phyloP scores from a whole-genome alignment of 2,113 vertebrate genomes.

The Forbesichthys agassizii region DNA sequence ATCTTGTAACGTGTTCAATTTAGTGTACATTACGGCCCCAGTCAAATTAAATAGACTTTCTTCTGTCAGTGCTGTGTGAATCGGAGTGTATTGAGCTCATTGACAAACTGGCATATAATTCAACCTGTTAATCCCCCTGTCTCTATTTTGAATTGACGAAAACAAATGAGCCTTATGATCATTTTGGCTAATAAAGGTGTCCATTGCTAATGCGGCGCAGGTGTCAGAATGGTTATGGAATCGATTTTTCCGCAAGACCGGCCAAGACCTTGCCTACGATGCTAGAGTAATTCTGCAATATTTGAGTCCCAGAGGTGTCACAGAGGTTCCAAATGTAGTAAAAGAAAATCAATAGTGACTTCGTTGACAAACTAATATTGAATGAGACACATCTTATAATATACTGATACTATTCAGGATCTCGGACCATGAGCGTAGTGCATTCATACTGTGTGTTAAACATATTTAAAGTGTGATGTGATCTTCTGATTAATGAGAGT shows the following conservation, averaged over 20 bases:
- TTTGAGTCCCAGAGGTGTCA: neutral
- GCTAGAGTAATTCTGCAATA: conserved; percentile 2
- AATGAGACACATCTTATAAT: too few relatives aligned
- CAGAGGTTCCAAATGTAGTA: neutral
- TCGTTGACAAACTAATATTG: too few relatives aligned
- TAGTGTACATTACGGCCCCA: conserved; percentile 2
- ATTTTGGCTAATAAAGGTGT: conserved; percentile 19
- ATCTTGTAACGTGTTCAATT: conserved; percentile 27
- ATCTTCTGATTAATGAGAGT: too few relatives aligned
- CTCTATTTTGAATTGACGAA: neutral
- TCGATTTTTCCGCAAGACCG: conserved; percentile 16
- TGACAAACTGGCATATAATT: neutral
- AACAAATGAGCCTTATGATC: neutral
- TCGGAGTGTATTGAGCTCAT: neutral
- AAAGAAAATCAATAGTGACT: too few relatives aligned
- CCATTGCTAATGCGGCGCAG: conserved; percentile 10
- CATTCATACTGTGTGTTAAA: too few relatives aligned
- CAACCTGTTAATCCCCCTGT: conserved; percentile 6
- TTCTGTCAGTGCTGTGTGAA: neutral
- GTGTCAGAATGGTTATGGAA: conserved; percentile 21
- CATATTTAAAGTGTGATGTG: too few relatives aligned
- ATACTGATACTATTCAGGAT: too few relatives aligned
- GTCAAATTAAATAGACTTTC: conserved; percentile 5
- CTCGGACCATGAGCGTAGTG: too few relatives aligned
- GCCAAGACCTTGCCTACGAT: conserved; percentile 1